Evolutionary conservation across 2,888 invertebrate species (phyloP), one percentile per base, ranked within the genome.

Genomic region (Plagiodera versicolora): DNA sequence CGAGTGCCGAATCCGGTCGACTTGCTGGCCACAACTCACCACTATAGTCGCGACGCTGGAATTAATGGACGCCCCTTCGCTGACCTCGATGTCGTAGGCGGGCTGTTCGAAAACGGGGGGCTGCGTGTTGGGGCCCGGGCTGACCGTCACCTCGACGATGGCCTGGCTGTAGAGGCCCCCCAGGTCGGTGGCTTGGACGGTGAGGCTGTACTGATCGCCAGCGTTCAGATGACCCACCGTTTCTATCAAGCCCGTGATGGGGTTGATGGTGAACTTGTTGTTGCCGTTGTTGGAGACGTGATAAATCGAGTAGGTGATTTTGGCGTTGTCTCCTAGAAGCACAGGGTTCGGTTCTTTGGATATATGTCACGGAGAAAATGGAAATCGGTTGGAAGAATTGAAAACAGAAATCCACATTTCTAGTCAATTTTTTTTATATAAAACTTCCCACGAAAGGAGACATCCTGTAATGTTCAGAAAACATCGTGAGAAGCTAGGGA

Each of bases 221-320:
- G 94, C 91, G 75, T 89, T 87, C 10, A 95, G 77, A 58, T 91
- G 90, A 2, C 91, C 90, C n/a, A 88, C 85, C 16, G 92, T 89
- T 61, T 92, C 89, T 77, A 84, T 65, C 60, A 89, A 85, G 19
- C 95, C 95, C 11, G 89, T 89, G 70, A 83, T 84, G 52, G 90
- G 86, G 75, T 95, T 89, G 71, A 95, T 93, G 72, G 86, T 86
- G 78, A 95, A 95, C 79, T 92, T 94, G 72, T 89, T 90, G 63
- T 88, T 85, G 1, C 94, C 95, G 79, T 94, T 94, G 80, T 94
- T 95, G 63, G 94, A 94, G 8, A 95, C 92, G 81, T 95, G 94
- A 77, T 92, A 91, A 66, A 95, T 92, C 70, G 89, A 89, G 82
- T 93, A 95, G 39, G 87, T 86, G 62, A 94, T 85, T 56, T 87